phyloP scores from a whole-genome alignment of 2,113 vertebrate species.

The Poicephalus gulielmi region DNA sequence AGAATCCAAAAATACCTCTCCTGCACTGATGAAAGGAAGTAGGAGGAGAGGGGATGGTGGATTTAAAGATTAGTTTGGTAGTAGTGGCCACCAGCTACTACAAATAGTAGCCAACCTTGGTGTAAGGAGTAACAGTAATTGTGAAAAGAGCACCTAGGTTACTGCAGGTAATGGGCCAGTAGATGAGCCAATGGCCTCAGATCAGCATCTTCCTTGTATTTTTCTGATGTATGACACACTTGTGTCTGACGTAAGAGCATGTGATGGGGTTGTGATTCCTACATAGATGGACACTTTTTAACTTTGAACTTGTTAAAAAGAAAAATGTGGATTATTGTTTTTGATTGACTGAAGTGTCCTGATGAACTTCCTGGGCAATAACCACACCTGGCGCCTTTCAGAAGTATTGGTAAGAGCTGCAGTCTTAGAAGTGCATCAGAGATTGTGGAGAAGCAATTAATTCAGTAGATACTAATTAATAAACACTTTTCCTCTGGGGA shows the following conservation, averaged over 20 bases:
- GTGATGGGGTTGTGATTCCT: neutral
- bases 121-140: fast-evolving
- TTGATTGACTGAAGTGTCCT: neutral
- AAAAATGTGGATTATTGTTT: neutral
- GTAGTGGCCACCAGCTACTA: neutral
- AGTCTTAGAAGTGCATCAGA: neutral
- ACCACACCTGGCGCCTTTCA: neutral
- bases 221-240: neutral
- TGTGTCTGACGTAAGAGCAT: neutral
- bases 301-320: neutral
- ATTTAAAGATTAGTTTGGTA: neutral
- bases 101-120: neutral
- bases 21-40: neutral
- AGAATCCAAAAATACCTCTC: neutral
- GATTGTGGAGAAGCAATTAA: constrained; percentile 6
- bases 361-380: neutral
- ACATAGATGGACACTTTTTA: fast-evolving
- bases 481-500: neutral
- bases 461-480: constrained; percentile 40
- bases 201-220: neutral
- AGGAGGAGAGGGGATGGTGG: neutral
- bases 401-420: neutral
- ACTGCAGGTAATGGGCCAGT: neutral
- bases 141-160: neutral
- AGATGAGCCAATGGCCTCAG: neutral